Base-by-base conservation (phyloP, 1,140 invertebrate genomes). In the Drosophila seguyi region DNA sequence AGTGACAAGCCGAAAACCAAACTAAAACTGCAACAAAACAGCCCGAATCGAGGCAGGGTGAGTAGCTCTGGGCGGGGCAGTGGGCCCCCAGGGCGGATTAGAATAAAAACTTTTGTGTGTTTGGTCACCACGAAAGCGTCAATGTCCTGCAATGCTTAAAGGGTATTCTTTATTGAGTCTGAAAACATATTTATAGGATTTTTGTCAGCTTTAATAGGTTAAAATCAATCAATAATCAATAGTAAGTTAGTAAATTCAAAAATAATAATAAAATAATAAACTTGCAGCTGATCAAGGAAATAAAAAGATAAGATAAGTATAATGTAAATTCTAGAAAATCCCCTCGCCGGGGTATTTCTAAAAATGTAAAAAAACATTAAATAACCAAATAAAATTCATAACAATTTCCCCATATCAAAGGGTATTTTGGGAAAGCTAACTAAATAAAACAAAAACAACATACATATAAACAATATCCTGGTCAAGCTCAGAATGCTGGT, bases 1-100 rank as follows among this genome's bases (percentile, higher is more conserved):
- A 82, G 74, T 83, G 69, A 82, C 75, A 82, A 74, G 76, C 62
- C 71, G 63, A 83, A 83, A 75, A 56, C 58, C 68, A 74, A 82
- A 77, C 80, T 61, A 66, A 77, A 76, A 66, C 52, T 73, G 52
- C 60, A 76, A 76, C 74, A 76, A 69, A 69, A 77, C 34, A 48
- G 66, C 41, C 44, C 45, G 22, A 65, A 75, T 39, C n/a, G 18
- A 52, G 20, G 39, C 27, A 31, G 52, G 56, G 41, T 18, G 47
- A 11, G 60, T 29, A 42, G 16, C 39, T 2, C 8, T 13, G 34
- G 36, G 25, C 34, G 62, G 41, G 41, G 38, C 36, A 18, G 61
- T 53, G 71, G 50, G n/a, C n/a, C 59, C 41, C 3, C 34, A 11
- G 66, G 50, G n/a, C 14, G 44, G 36, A 71, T 72, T 71, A 29